Conservation (phyloP, 1,140 invertebrate genomes). For the Oryctes rhinoceros region DNA sequence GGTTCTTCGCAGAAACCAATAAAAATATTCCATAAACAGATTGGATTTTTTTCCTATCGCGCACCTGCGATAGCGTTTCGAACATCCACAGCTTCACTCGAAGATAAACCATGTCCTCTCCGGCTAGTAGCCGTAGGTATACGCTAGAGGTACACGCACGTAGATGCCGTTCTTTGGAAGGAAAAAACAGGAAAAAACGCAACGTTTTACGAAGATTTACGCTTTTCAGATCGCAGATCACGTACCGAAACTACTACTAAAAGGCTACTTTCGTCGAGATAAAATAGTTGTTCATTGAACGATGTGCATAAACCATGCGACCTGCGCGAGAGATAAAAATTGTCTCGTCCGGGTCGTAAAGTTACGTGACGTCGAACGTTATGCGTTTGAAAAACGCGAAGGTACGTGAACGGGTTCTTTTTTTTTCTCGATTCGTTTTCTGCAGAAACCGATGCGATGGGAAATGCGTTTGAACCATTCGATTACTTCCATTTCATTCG, state of each 20-base stretch:
- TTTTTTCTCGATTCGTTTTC: not conserved
- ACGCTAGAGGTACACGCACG: no score
- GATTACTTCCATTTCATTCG: not conserved
- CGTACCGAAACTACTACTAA: conserved; percentile 4
- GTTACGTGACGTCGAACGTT: conserved; percentile 18
- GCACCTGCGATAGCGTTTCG: no score
- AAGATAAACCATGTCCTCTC: no score
- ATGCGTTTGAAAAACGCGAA: conserved; percentile 14
- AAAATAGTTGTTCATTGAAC: conserved; percentile 34
- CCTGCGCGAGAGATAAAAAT: conserved; percentile 29
- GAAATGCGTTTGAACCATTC: not conserved
- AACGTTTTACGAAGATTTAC: conserved; percentile 24
- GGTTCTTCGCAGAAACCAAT: no score
- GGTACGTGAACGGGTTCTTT: not conserved
- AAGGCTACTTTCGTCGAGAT: conserved; percentile 4
- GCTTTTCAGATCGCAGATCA: not conserved
- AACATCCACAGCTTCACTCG: no score
- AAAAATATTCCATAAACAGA: no score
- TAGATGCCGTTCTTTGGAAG: not conserved
- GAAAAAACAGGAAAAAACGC: not conserved
- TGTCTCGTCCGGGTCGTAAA: conserved; percentile 6
- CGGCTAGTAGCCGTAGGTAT: no score
- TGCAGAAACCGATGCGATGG: not conserved
- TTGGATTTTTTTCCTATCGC: no score
- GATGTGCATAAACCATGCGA: conserved; percentile 32